Evolutionary conservation across 2,113 vertebrate genomes (phyloP).

Genomic region (Struthidea cinerea): DNA sequence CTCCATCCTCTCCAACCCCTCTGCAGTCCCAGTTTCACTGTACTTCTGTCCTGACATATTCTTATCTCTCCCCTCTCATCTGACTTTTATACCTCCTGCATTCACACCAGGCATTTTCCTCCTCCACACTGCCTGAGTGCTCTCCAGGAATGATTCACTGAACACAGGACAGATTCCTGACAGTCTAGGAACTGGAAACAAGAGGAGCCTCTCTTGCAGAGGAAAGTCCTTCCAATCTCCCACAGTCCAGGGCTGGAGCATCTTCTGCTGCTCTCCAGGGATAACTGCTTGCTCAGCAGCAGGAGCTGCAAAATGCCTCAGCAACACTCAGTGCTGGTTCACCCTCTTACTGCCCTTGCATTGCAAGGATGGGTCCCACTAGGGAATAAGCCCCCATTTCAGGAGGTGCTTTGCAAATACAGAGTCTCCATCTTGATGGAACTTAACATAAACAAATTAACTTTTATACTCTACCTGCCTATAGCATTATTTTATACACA

Average conservation of each 20-base stretch:
- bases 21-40: background rate
- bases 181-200: constrained; percentile 11
- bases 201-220: background rate
- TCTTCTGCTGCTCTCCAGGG: background rate
- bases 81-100: constrained; percentile 41
- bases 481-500: background rate
- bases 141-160: constrained; percentile 51
- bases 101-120: constrained; percentile 40
- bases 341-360: accelerated
- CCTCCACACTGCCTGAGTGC: constrained; percentile 41
- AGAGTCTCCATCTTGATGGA: background rate
- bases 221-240: background rate
- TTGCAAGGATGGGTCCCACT: background rate
- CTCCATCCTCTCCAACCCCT: background rate
- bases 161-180: constrained; percentile 17
- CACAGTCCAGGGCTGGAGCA: background rate
- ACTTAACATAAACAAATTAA: background rate
- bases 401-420: background rate
- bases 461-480: background rate
- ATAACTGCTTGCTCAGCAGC: background rate
- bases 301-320: background rate
- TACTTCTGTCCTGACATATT: background rate
- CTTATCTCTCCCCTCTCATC: background rate
- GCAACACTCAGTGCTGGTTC: background rate
- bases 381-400: background rate